Percentiles rank a stretch among this genome's conserved stretches.
phyloP scores from a whole-genome alignment of 2,888 invertebrate species.

The Coelinius sp. region DNA sequence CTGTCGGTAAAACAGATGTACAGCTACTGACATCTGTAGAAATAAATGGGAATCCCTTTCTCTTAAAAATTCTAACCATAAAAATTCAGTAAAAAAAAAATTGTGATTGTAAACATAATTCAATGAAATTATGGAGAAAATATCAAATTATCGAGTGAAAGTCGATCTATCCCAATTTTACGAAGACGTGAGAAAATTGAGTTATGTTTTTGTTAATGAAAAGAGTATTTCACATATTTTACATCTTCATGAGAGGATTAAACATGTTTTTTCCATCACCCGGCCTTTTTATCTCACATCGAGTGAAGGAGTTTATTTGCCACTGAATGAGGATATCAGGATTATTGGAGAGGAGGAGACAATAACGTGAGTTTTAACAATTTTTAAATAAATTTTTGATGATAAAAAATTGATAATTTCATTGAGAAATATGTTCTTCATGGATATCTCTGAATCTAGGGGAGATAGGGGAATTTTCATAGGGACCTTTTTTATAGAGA shows the following conservation, averaged over 20 bases:
- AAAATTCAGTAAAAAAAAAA: not conserved
- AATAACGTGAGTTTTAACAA: constrained; percentile 48
- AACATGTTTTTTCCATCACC: constrained; percentile 9
- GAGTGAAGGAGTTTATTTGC: constrained; percentile 61
- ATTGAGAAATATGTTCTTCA: too few species aligned
- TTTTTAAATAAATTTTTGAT: not conserved
- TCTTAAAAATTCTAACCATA: not conserved
- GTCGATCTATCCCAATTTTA: constrained; percentile 60
- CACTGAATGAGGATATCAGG: constrained; percentile 65
- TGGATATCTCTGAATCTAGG: too few species aligned
- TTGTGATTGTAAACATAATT: not conserved
- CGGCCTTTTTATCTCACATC: constrained; percentile 58
- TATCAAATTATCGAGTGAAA: constrained; percentile 59
- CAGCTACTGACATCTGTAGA: too few species aligned
- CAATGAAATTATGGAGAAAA: constrained; percentile 21
- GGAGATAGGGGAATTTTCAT: too few species aligned
- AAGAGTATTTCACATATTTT: constrained; percentile 12
- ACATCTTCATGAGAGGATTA: constrained; percentile 21
- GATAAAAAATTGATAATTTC: not conserved
- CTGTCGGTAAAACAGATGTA: too few species aligned
- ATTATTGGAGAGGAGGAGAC: constrained; percentile 54
- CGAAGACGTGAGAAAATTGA: constrained; percentile 56
- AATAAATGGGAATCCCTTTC: too few species aligned
- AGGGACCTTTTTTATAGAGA: too few species aligned
- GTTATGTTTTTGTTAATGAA: constrained; percentile 46